Conservation (phyloP, 1,140 invertebrate species). For the Bombus pyrosoma region DNA sequence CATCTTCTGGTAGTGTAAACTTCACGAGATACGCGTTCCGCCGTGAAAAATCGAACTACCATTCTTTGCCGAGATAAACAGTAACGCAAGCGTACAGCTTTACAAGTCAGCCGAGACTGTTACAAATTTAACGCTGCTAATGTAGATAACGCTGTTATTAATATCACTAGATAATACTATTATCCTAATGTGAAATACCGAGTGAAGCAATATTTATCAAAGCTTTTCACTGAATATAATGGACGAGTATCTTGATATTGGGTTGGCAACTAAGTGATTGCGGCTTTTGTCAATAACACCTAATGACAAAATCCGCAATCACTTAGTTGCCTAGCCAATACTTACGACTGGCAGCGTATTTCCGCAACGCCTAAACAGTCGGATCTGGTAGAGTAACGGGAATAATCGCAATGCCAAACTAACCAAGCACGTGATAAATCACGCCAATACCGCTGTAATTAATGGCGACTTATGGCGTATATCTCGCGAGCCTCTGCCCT, state of each 20-base stretch:
- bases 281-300: no score
- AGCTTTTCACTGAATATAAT: no score
- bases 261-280: no score
- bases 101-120: neutral
- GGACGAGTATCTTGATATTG: accelerated
- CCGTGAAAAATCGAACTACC: neutral
- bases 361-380: neutral
- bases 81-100: no score
- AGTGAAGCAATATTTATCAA: no score
- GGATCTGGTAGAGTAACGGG: neutral
- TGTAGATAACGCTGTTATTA: no score
- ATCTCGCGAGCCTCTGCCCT: neutral
- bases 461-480: conserved; percentile 41
- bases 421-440: conserved; percentile 47
- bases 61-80: no score
- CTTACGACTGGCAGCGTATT: no score
- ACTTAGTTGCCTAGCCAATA: no score
- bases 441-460: conserved; percentile 41
- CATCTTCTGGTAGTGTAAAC: neutral
- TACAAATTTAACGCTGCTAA: neutral
- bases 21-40: neutral
- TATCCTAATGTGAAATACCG: no score
- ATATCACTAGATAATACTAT: no score
- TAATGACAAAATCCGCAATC: no score
- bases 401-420: conserved; percentile 57